phyloP scores from a whole-genome alignment of 2,113 vertebrate genomes.

The Danionella cerebrum region DNA sequence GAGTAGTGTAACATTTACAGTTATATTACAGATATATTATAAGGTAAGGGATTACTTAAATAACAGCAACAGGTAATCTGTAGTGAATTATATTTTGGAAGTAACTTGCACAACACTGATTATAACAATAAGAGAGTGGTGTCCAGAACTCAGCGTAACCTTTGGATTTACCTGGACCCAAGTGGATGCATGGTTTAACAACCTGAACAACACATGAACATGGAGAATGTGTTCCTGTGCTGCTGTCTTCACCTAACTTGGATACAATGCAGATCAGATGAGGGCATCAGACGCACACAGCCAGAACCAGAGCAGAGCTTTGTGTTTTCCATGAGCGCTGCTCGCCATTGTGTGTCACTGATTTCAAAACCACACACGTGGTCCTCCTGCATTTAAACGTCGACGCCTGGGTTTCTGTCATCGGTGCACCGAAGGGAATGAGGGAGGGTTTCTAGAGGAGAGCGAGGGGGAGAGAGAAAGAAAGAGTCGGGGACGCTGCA shows the following conservation, averaged over 20 bases:
- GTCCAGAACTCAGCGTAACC: too few species aligned
- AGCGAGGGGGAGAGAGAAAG: slow-evolving; percentile 16
- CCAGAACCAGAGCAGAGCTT: background rate
- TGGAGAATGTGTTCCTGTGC: too few species aligned
- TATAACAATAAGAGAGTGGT: too few species aligned
- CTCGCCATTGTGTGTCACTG: background rate
- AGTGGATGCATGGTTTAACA: too few species aligned
- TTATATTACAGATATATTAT: too few species aligned
- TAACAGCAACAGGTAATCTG: too few species aligned
- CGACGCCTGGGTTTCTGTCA: background rate
- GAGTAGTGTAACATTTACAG: too few species aligned
- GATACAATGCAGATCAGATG: background rate
- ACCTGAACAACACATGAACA: too few species aligned
- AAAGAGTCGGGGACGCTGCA: slow-evolving; percentile 13
- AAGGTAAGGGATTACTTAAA: too few species aligned
- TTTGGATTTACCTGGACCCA: too few species aligned
- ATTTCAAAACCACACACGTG: background rate
- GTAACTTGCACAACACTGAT: too few species aligned
- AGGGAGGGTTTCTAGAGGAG: slow-evolving; percentile 27
- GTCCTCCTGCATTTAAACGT: background rate
- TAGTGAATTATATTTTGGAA: too few species aligned
- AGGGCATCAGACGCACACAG: background rate
- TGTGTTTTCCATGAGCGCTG: background rate
- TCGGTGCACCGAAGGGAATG: slow-evolving; percentile 27
- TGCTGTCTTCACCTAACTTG: background rate